Evolutionary conservation across 2,888 invertebrate genomes (phyloP), one percentile per base, ranked within the genome.

Genomic region (Amiota minor): DNA sequence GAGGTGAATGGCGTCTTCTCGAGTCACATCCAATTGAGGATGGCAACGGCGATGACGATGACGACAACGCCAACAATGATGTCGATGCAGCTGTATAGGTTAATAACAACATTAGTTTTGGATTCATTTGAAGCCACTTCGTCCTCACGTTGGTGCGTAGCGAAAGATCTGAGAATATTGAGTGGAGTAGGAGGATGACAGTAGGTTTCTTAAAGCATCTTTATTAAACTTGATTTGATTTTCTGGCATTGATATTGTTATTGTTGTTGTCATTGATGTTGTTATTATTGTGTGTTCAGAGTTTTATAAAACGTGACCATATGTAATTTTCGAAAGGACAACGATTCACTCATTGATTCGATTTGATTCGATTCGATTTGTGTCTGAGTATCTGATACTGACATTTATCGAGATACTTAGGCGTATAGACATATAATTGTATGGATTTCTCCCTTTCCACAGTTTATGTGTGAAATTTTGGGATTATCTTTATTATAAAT

Each of bases 101-200:
- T 68, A 68, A 68, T 68, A 68, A 68, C 67, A 68, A 68, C 67
- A 68, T 68, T 53, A 68, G 67, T 68, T 68, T 68, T 68, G 50
- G 53, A n/a, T 16, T 46, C 49, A 46, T 9, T 35, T 35, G 35
- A 35, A 35, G 35, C 35, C 35, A 35, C 6, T 35, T 35, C 35
- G 35, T 35, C 35, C 35, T 8, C 35, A 35, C 6, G 6, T 35
- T 35, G 35, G 4, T 35, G 35, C 35, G 35, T 35, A 35, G 35
- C 35, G 6, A 35, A 35, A 35, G 35, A 35, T 6, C 35, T 35
- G 35, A 6, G 6, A 35, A 35, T 1, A 35, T 35, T 35, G 35
- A 35, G 35, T 35, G 35, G 35, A 35, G 35, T 35, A 35, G 35
- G 35, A 6, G 35, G 35, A 35, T 35, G 35, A 6, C 6, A 35